Conservation (phyloP, 2,797 vertebrate species). For the Malurus splendens region DNA sequence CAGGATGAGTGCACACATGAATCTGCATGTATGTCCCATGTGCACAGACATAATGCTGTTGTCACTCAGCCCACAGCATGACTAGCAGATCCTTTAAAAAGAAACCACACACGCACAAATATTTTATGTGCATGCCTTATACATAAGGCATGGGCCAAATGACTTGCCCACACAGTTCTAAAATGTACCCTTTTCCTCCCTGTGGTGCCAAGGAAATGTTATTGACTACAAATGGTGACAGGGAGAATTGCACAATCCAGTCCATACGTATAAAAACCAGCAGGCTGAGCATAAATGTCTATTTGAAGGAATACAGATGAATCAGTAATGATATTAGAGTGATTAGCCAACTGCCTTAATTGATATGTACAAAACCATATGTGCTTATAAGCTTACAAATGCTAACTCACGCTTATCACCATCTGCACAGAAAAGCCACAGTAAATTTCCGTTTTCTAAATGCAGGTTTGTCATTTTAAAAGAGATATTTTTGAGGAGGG, state of each 20-base stretch:
- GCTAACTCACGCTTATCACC: constrained; percentile 48
- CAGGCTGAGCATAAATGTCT: constrained; percentile 47
- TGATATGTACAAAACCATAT: constrained; percentile 62
- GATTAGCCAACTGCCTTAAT: constrained; percentile 60
- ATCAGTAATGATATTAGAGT: constrained; percentile 55
- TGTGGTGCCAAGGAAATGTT: constrained; percentile 49
- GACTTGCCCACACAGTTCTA: constrained; percentile 50
- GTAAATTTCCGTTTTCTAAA: constrained; percentile 58
- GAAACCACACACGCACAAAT: constrained; percentile 47
- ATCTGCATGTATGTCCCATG: constrained; percentile 27
- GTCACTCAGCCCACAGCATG: constrained; percentile 30
- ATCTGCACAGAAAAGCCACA: constrained; percentile 42
- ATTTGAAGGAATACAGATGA: constrained; percentile 56
- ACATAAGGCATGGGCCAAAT: constrained; percentile 50
- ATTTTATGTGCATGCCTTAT: constrained; percentile 50
- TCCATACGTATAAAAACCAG: constrained; percentile 5
- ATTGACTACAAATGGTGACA: constrained; percentile 22
- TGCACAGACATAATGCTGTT: constrained; percentile 10
- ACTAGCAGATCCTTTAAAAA: constrained; percentile 54
- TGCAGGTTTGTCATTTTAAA: constrained; percentile 20
- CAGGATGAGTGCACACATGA: neutral
- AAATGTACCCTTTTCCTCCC: constrained; percentile 45
- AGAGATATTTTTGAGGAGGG: neutral
- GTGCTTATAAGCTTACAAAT: constrained; percentile 59
- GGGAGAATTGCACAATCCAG: constrained; percentile 20